Conservation (phyloP, 2,113 vertebrate genomes). For the Alaudala cheleensis region DNA sequence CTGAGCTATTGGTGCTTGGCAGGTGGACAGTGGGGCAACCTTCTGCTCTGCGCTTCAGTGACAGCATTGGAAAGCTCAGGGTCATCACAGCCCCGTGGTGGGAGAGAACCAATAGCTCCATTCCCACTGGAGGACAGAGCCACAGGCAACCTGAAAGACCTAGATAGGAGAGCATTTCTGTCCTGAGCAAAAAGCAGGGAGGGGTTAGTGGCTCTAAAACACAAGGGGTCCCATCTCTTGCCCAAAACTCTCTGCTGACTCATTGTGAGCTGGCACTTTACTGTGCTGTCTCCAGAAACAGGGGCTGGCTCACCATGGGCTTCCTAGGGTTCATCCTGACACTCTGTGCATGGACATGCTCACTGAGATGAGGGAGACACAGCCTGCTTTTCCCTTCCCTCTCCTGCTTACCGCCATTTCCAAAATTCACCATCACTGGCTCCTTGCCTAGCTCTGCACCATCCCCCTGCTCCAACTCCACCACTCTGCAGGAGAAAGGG, state of each 20-base stretch:
- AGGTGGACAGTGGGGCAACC: background rate
- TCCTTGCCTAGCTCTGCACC: background rate
- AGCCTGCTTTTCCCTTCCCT: background rate
- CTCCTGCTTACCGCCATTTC: background rate
- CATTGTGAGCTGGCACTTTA: background rate
- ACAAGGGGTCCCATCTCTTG: background rate
- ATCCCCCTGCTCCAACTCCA: accelerated
- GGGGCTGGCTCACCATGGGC: background rate
- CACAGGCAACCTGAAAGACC: background rate
- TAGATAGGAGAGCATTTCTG: accelerated
- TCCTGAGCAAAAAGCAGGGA: background rate
- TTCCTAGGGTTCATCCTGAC: background rate
- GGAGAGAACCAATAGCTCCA: background rate
- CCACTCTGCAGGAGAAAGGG: background rate
- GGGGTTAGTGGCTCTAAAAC: background rate
- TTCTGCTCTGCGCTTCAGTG: background rate
- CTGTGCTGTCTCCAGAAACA: background rate
- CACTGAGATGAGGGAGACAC: background rate
- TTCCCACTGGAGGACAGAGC: background rate
- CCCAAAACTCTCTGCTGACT: background rate
- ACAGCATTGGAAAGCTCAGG: accelerated
- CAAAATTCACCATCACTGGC: background rate
- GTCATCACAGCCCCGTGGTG: accelerated
- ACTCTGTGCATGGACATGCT: background rate
- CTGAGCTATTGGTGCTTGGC: background rate